Conservation (phyloP, 1,140 invertebrate genomes). For the Drosophila virilis region DNA sequence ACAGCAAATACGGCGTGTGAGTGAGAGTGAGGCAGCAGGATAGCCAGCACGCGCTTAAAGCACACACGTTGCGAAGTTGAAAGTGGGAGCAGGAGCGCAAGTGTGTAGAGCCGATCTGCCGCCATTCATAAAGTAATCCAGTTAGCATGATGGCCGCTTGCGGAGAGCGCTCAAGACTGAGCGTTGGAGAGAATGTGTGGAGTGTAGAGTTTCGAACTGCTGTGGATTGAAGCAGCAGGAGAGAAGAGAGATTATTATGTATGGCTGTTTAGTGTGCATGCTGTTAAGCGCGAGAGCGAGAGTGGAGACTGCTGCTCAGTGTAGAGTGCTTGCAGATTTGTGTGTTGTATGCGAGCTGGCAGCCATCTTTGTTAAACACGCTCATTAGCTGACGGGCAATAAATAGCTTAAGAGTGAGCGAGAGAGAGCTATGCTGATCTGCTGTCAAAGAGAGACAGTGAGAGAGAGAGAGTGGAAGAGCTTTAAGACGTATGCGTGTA, state of each 20-base stretch:
- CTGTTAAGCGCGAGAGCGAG: no score
- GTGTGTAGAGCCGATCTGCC: constrained; percentile 7
- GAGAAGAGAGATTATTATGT: no score
- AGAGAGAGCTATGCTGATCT: not conserved
- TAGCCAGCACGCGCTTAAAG: not conserved
- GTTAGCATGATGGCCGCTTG: not conserved
- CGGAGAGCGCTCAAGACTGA: not conserved
- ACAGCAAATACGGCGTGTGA: constrained; percentile 8
- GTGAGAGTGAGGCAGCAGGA: constrained; percentile 13
- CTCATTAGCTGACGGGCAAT: no score
- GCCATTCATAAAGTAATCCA: not conserved
- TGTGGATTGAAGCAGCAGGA: not conserved
- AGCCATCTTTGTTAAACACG: no score
- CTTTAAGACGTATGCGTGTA: constrained; percentile 13
- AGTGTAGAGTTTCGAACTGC: not conserved
- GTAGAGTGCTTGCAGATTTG: not conserved
- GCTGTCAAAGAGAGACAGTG: not conserved
- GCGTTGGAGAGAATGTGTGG: not conserved
- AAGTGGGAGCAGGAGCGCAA: not conserved
- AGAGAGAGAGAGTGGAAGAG: not conserved
- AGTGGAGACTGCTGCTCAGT: no score
- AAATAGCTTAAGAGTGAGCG: no score
- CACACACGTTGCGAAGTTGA: not conserved
- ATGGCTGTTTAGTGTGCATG: no score
- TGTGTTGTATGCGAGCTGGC: no score